Conservation (phyloP, 2,113 vertebrate genomes). For the Abramis brama region DNA sequence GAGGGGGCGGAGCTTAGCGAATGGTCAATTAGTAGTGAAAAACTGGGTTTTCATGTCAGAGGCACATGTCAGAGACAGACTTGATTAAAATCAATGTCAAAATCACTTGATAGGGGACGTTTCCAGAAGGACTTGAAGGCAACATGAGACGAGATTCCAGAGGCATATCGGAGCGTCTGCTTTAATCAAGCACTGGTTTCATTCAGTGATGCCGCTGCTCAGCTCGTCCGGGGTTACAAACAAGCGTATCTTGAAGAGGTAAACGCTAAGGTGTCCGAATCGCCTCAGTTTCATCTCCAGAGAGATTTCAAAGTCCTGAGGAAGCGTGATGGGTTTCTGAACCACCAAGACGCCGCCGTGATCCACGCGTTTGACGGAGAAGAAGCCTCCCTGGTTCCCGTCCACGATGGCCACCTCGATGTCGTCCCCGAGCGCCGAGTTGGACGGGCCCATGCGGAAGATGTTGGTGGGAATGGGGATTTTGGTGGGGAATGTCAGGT, state of each 20-base stretch:
- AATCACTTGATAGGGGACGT: not conserved
- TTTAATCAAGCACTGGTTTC: not conserved
- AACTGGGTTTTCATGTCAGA: not conserved
- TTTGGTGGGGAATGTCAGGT: constrained; percentile 97
- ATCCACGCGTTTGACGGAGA: constrained; percentile 81
- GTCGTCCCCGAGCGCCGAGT: constrained; percentile 83
- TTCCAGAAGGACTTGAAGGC: constrained; percentile 3
- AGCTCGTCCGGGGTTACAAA: constrained; percentile 88
- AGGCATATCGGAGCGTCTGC: not conserved
- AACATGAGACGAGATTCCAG: not conserved
- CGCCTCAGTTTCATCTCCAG: constrained; percentile 88
- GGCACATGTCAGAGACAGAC: too few species aligned
- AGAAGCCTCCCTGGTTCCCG: constrained; percentile 91
- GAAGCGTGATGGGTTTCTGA: constrained; percentile 80
- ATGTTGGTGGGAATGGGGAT: constrained; percentile 90
- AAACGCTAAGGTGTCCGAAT: constrained; percentile 82
- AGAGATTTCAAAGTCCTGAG: constrained; percentile 89
- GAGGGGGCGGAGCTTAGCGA: not conserved
- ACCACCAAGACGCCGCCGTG: constrained; percentile 87
- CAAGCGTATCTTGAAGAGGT: constrained; percentile 89
- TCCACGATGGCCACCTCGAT: constrained; percentile 87
- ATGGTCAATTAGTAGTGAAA: not conserved
- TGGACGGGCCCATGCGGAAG: constrained; percentile 97
- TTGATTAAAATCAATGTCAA: too few species aligned
- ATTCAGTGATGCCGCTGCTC: constrained; percentile 75